Percentiles rank a stretch among this genome's conserved stretches.
Evolutionary conservation across 2,113 vertebrate genomes (phyloP).

Genomic region (Syrrhaptes paradoxus): DNA sequence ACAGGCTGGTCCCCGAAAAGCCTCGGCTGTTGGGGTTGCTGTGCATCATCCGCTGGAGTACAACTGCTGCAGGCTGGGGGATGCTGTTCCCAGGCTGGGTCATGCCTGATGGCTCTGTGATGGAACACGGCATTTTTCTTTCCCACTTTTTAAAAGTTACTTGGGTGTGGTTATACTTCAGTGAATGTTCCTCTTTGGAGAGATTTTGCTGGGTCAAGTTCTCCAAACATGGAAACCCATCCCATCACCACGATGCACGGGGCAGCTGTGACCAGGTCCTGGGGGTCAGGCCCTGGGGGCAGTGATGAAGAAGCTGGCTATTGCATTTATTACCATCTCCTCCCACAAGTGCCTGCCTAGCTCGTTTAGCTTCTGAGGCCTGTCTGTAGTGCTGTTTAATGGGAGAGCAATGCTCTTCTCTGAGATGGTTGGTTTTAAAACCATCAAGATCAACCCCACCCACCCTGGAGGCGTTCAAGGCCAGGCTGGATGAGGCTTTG

Average conservation of each 20-base stretch:
- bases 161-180: background rate
- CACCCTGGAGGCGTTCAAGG: too few relatives aligned
- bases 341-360: background rate
- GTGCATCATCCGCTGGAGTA: too few relatives aligned
- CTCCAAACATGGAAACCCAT: background rate
- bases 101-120: background rate
- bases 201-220: background rate
- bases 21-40: background rate
- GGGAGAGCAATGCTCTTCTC: background rate
- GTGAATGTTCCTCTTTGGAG: background rate
- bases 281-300: background rate
- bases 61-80: background rate
- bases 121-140: background rate
- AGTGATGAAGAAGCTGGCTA: background rate
- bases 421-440: slow-evolving; percentile 4
- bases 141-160: background rate
- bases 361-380: background rate
- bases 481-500: too few relatives aligned
- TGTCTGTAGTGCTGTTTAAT: background rate
- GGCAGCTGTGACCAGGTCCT: background rate
- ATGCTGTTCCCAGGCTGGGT: background rate
- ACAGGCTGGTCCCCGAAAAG: background rate
- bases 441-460: background rate
- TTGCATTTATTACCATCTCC: background rate
- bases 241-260: background rate